These are phyloP conservation scores for Stigmatopora nigra DNA, from an alignment of 2,113 vertebrate genomes.

Conservation along the genomic window DNA sequence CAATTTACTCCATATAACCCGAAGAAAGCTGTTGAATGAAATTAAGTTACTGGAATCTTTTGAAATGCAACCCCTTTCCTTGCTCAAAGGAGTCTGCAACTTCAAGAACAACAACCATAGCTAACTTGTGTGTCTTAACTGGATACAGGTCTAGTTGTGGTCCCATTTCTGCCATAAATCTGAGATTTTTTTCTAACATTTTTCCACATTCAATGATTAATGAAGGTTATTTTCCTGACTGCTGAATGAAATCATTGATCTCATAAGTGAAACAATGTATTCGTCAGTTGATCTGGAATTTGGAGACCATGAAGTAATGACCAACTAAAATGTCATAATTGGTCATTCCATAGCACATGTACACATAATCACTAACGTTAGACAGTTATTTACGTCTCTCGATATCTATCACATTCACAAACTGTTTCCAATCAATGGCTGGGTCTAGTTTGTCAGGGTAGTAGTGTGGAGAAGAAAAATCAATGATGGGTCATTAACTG, in stretches of 20 bases:
- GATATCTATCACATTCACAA: conserved; percentile 35
- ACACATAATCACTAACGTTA: background rate
- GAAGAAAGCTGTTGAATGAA: background rate
- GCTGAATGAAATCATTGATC: too few species aligned
- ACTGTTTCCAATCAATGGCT: conserved; percentile 45
- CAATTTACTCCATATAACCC: background rate
- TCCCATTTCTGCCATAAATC: too few species aligned
- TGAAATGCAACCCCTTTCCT: background rate
- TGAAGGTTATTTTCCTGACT: background rate
- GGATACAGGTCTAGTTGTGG: too few species aligned
- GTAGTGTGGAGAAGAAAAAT: conserved; percentile 59
- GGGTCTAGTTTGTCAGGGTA: conserved; percentile 35
- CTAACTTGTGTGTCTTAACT: background rate
- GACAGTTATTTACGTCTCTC: conserved; percentile 35
- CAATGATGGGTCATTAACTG: conserved; percentile 59
- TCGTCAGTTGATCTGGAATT: background rate
- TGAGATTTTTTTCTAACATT: background rate
- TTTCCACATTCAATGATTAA: background rate
- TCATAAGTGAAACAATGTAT: background rate
- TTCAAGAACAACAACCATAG: background rate
- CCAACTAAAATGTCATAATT: background rate
- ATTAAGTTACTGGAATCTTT: background rate
- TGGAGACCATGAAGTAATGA: background rate
- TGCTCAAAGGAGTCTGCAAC: background rate
- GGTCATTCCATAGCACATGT: background rate